Evolutionary conservation across 1,140 invertebrate species (phyloP).

Genomic region (Pachyrhynchus sulphureomaculatus): DNA sequence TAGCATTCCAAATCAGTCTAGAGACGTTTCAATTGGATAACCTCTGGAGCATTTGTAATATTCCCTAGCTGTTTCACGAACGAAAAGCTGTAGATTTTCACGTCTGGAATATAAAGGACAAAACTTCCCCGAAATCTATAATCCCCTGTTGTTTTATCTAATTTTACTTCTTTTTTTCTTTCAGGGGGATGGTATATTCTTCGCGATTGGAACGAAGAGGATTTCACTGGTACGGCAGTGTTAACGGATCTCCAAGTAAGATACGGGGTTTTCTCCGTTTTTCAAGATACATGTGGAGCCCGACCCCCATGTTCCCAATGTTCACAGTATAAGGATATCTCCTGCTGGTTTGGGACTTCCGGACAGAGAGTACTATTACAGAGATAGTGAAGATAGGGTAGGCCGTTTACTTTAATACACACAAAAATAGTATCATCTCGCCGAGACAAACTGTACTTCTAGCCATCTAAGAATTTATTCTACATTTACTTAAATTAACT

Average conservation of each 20-base stretch:
- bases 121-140: too few species aligned
- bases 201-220: conserved; percentile 51
- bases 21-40: too few species aligned
- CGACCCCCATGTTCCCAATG: conserved; percentile 50
- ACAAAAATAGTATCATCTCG: conserved; percentile 4
- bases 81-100: background rate
- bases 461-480: too few species aligned
- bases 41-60: too few species aligned
- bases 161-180: conserved; percentile 16
- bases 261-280: conserved; percentile 54
- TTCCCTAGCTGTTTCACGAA: too few species aligned
- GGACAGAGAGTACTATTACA: conserved; percentile 56
- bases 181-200: conserved; percentile 58
- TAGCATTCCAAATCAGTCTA: too few species aligned
- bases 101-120: background rate
- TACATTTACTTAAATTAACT: too few species aligned
- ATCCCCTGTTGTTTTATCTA: too few species aligned
- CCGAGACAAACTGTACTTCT: too few species aligned
- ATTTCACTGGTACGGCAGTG: conserved; percentile 53
- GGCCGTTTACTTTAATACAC: conserved; percentile 25
- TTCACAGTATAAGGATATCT: conserved; percentile 56
- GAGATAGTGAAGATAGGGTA: conserved; percentile 50
- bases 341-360: conserved; percentile 59
- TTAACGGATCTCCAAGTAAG: conserved; percentile 52
- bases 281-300: conserved; percentile 57